phyloP scores from a whole-genome alignment of 2,797 vertebrate genomes.

The Fundulus diaphanus region DNA sequence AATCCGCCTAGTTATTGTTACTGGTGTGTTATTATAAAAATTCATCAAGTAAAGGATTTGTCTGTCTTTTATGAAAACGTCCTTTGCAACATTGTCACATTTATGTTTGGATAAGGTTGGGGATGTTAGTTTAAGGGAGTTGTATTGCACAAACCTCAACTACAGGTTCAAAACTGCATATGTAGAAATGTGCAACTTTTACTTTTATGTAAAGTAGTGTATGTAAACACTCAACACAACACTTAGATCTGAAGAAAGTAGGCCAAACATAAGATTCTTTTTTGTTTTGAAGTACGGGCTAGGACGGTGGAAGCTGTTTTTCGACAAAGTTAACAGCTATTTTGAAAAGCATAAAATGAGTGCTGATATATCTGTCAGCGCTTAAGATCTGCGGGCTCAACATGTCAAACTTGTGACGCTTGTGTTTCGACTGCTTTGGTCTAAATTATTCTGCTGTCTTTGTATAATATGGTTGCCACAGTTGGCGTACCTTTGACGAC shows the following conservation, averaged over 20 bases:
- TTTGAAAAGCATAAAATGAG: slow-evolving; percentile 40
- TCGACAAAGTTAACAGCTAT: slow-evolving; percentile 38
- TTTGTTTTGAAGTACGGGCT: slow-evolving; percentile 44
- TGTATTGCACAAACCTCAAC: background rate
- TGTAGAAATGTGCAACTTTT: background rate
- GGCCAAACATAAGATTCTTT: slow-evolving; percentile 22
- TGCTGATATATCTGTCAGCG: slow-evolving; percentile 33
- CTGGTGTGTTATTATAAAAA: slow-evolving; percentile 12
- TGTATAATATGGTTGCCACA: slow-evolving; percentile 12
- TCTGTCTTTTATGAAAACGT: background rate
- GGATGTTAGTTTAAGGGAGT: background rate
- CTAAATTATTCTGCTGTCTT: slow-evolving; percentile 5
- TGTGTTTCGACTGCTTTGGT: slow-evolving; percentile 23
- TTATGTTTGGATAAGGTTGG: slow-evolving; percentile 8
- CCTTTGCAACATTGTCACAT: background rate
- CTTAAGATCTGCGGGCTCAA: slow-evolving; percentile 22
- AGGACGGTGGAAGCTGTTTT: slow-evolving; percentile 39
- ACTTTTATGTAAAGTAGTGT: slow-evolving; percentile 11
- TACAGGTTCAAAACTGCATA: background rate
- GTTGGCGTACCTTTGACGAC: slow-evolving; percentile 1
- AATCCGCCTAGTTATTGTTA: slow-evolving; percentile 29
- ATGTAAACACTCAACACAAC: slow-evolving; percentile 29
- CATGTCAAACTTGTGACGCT: slow-evolving; percentile 21
- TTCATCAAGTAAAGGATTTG: background rate
- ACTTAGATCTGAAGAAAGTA: slow-evolving; percentile 27